A percentile compares a stretch with the other conserved stretches of the same genome.
Conservation (phyloP, 2,113 vertebrate genomes). For the Willisornis vidua region DNA sequence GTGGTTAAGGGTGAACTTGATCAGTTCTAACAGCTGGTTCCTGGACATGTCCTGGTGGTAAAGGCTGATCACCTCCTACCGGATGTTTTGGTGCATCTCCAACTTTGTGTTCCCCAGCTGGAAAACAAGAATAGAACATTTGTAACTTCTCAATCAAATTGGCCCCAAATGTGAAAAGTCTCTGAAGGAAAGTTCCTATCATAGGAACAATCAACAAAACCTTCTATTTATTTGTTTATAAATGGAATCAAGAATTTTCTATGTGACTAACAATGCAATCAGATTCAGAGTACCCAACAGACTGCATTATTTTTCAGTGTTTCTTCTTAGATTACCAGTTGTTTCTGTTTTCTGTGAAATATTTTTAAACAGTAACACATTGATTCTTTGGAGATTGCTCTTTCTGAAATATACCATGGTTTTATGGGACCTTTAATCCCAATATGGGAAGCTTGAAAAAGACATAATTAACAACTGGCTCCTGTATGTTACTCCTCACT, state of each 20-base stretch:
- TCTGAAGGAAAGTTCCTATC: not conserved
- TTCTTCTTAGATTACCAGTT: not conserved
- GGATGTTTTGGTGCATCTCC: constrained; percentile 54
- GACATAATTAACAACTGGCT: not conserved
- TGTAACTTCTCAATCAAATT: not conserved
- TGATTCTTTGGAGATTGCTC: not conserved
- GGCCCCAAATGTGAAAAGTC: not conserved
- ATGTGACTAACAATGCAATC: not conserved
- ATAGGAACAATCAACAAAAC: not conserved
- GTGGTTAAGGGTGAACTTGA: constrained; percentile 61
- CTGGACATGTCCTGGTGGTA: constrained; percentile 60
- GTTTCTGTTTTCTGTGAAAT: not conserved
- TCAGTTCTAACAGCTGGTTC: constrained; percentile 58
- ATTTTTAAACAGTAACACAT: not conserved
- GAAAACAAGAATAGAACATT: constrained; percentile 33
- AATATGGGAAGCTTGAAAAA: not conserved
- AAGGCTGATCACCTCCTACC: constrained; percentile 38
- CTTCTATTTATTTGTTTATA: not conserved
- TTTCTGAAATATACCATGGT: not conserved
- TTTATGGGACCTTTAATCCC: not conserved
- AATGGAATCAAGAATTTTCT: not conserved
- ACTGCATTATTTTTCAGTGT: not conserved
- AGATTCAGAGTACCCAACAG: not conserved
- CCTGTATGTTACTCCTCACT: not conserved
- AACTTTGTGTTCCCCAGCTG: constrained; percentile 47